These are phyloP conservation scores for Saxidomus purpurata DNA, from an alignment of 1,140 invertebrate genomes.

Conservation along the genomic window DNA sequence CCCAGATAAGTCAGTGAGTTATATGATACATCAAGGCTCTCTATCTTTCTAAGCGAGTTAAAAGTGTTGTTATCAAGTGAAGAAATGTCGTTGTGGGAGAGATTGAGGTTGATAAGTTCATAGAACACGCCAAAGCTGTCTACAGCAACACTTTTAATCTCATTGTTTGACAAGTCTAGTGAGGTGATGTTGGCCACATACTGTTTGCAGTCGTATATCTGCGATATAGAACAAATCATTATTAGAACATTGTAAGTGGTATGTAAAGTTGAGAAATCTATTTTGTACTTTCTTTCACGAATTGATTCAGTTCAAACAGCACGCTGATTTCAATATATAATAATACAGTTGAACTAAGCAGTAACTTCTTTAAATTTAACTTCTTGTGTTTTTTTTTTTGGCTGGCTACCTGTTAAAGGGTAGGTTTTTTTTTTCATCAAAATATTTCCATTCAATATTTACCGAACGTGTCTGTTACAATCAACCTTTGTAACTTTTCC, in stretches of 20 bases:
- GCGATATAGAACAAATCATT: neutral
- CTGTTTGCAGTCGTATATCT: conserved; percentile 2
- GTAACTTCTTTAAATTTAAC: neutral
- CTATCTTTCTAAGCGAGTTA: neutral
- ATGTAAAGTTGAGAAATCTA: neutral
- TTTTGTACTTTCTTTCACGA: neutral
- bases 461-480: too few species aligned
- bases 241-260: neutral
- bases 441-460: too few species aligned
- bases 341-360: neutral
- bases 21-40: conserved; percentile 18
- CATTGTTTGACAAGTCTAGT: conserved; percentile 9
- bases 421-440: neutral
- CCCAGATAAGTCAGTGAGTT: conserved; percentile 37
- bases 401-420: neutral
- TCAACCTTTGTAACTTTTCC: too few species aligned
- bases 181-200: neutral
- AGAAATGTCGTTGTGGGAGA: conserved; percentile 21
- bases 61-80: conserved; percentile 17
- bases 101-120: neutral
- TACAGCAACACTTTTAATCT: neutral
- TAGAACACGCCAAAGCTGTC: conserved; percentile 33
- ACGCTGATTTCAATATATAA: neutral
- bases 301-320: neutral
- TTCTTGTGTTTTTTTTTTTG: neutral